Base-by-base conservation (phyloP, 2,797 vertebrate genomes). In the Cetoscarus ocellatus region DNA sequence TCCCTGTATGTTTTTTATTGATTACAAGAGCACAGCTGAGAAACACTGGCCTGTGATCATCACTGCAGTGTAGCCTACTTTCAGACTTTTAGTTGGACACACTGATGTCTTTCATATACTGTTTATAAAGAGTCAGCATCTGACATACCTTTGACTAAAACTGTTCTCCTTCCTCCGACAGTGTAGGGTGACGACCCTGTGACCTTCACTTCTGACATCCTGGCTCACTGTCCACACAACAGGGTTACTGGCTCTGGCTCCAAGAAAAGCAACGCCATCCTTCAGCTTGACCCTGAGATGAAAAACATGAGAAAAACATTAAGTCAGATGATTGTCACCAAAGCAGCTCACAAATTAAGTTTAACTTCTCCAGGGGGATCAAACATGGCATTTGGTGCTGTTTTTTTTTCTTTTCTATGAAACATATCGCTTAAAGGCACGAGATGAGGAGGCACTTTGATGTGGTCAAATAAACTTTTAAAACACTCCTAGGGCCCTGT, bases 221-320 rank as follows among this genome's bases (percentile, higher is more conserved):
- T 98, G 98, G 35, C 93, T 95, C 80, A 98, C 90, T 0, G 95
- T 96, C 98, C 98, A 99, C 76, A 92, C 93, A 6, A 83, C 92
- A 0, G 97, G 96, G 87, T 97, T 96, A 1, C 94, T 96, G 43
- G 94, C 90, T 88, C 93, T 93, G 0, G 94, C 93, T 0, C 94
- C 93, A 8, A 98, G 88, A 64, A 99, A 96, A 0, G 90, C 96
- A 71, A 98, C 95, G 0, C 97, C 97, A 7, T 97, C 97, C 90
- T 96, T 98, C 90, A 98, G 93, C 87, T 96, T 97, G 64, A 97
- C 96, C 89, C 98, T 99, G 93, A 64, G 69, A 36, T 5, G 15
- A 43, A 54, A 43, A 19, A 18, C 6, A 17, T 17, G 2, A 60
- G 9, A 6, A 9, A 40, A 39, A 5, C n/a, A 58, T 11, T 14